Percentiles rank a stretch among this genome's conserved stretches.
Evolutionary conservation across 2,797 vertebrate genomes (phyloP).

Genomic region (Pelochelys cantorii): DNA sequence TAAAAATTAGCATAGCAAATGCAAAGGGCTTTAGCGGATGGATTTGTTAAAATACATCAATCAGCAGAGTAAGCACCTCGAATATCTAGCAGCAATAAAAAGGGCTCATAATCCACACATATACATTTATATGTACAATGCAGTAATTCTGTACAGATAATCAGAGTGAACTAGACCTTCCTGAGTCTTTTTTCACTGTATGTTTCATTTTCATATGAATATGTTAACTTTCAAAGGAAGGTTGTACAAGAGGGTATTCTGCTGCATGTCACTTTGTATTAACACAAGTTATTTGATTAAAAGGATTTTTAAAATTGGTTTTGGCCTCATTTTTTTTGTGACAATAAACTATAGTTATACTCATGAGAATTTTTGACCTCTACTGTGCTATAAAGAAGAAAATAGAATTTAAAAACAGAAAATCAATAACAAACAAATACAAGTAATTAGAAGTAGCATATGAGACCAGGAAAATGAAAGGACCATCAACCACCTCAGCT

Average conservation of each 20-base stretch:
- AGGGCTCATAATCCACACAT: background rate
- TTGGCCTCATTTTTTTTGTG: background rate
- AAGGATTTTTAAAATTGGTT: fast-evolving
- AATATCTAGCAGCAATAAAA: background rate
- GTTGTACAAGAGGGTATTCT: background rate
- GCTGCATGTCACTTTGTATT: background rate
- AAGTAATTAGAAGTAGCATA: background rate
- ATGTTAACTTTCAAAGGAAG: background rate
- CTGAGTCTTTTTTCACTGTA: background rate
- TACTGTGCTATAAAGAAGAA: background rate
- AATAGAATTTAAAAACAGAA: background rate
- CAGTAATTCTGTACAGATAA: background rate
- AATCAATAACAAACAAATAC: background rate
- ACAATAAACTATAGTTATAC: background rate
- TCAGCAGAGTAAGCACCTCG: background rate
- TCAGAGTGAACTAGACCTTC: background rate
- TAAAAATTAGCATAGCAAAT: background rate
- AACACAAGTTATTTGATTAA: background rate
- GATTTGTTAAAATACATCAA: slow-evolving; percentile 3
- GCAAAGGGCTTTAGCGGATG: background rate
- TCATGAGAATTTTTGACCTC: background rate
- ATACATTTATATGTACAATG: background rate
- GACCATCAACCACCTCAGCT: background rate
- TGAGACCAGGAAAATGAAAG: background rate
- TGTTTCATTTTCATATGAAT: background rate